Evolutionary conservation across 1,140 invertebrate species (phyloP).

Genomic region (Drosophila micromelanica): DNA sequence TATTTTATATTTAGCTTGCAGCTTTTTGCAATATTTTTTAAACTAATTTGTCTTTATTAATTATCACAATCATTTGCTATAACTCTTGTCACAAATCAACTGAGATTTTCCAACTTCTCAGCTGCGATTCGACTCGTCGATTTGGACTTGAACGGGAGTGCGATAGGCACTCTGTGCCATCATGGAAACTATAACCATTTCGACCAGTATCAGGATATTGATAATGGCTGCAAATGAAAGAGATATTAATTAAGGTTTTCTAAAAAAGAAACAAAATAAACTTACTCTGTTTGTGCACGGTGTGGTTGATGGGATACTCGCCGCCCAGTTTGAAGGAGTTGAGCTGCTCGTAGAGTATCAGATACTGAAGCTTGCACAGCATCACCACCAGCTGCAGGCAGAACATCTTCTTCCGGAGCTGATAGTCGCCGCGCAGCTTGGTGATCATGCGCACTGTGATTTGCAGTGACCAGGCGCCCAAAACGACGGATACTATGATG

Average conservation of each 20-base stretch:
- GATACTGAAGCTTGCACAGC: constrained; percentile 76
- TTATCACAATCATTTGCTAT: constrained; percentile 73
- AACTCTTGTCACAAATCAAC: neutral
- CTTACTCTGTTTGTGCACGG: constrained; percentile 79
- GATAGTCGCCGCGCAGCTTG: constrained; percentile 63
- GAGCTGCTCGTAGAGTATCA: constrained; percentile 72
- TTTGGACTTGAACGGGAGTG: constrained; percentile 64
- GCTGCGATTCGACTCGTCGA: constrained; percentile 57
- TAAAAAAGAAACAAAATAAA: neutral
- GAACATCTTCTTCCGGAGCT: constrained; percentile 80
- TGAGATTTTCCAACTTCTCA: constrained; percentile 28
- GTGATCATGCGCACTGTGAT: constrained; percentile 75
- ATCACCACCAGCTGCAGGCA: constrained; percentile 73
- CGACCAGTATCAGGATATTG: constrained; percentile 73
- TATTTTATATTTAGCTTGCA: neutral
- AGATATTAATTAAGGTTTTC: neutral
- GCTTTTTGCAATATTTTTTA: constrained; percentile 10
- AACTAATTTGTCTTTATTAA: constrained; percentile 62
- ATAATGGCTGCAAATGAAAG: constrained; percentile 66
- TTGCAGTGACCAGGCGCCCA: constrained; percentile 77
- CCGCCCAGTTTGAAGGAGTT: constrained; percentile 65
- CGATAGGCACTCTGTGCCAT: constrained; percentile 75
- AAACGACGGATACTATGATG: constrained; percentile 64
- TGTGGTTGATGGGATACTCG: constrained; percentile 79
- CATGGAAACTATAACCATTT: constrained; percentile 81